A percentile compares a stretch with the other conserved stretches of the same genome.
phyloP scores from a whole-genome alignment of 1,140 invertebrate genomes.

The Callitettix versicolor region DNA sequence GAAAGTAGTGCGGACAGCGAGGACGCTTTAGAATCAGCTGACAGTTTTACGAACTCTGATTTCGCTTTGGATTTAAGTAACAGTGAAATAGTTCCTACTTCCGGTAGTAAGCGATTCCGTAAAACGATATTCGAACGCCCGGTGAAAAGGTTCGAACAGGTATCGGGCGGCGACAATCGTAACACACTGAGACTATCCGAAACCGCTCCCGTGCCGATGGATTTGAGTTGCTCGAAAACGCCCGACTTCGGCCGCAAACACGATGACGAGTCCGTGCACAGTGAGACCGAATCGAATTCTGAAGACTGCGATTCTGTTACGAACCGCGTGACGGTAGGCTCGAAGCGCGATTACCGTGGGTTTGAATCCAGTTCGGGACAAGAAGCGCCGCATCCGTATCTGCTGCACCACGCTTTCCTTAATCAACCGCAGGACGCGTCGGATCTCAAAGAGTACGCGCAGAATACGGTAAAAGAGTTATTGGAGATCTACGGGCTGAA shows the following conservation, averaged over 20 bases:
- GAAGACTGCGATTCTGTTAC: neutral
- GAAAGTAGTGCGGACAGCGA: conserved; percentile 10
- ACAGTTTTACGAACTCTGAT: conserved; percentile 9
- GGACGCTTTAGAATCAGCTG: conserved; percentile 4
- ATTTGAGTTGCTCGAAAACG: conserved; percentile 23
- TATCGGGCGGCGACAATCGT: neutral
- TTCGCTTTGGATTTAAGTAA: conserved; percentile 14
- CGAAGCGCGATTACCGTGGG: neutral
- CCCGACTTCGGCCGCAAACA: neutral
- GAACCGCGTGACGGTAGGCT: conserved; percentile 1
- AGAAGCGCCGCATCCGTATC: conserved; percentile 14
- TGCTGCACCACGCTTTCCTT: conserved; percentile 24
- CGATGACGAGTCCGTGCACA: conserved; percentile 12
- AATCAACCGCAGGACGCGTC: conserved; percentile 28
- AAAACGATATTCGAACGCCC: conserved; percentile 11
- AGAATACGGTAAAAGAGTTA: conserved; percentile 47
- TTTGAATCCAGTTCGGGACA: conserved; percentile 7
- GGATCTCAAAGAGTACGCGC: conserved; percentile 43
- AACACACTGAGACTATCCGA: conserved; percentile 7
- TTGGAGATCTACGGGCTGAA: conserved; percentile 44
- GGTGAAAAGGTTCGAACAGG: conserved; percentile 15
- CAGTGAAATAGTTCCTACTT: conserved; percentile 7
- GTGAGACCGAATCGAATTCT: conserved; percentile 20
- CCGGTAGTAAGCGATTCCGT: conserved; percentile 7
- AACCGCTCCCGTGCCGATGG: conserved; percentile 23